Evolutionary conservation across 2,888 invertebrate species (phyloP), one percentile per base, ranked within the genome.

Genomic region (Alloplasta piceator): DNA sequence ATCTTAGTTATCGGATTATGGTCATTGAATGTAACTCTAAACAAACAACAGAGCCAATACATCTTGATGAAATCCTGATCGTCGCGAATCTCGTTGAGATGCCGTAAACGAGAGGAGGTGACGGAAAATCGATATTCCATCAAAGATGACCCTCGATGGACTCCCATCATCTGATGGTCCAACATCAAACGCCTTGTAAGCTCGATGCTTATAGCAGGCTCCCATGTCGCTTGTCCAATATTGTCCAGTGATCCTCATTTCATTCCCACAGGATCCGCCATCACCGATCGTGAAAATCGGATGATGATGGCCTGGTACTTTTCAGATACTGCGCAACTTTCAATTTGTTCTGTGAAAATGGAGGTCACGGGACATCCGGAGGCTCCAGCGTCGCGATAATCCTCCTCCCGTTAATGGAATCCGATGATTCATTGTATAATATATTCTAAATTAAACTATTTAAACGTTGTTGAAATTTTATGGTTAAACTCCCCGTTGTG

Each of bases 71-170:
- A 61, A 82, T 87, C 92, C 92, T 92, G 92, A 85, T 92, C 91
- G 86, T 83, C 83, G 85, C 87, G 89, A 90, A 91, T 89, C 89
- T 82, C 87, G 85, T 87, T 91, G 92, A 92, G 91, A 91, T 89
- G 91, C 89, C 91, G 91, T 92, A 91, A 92, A 91, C 86, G 89
- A 86, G 86, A 90, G 87, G 90, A 91, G 90, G 89, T 91, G 92
- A 91, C 92, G 89, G 91, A 87, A 89, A 91, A 91, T 92, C 92
- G 87, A 91, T 55, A 46, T 46, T 9, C 10, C 16, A 43, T 56
- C 14, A 41, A 63, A 66, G 52, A 60, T 58, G 50, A 63, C 75
- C 75, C 46, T 46, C 46, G 55, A 41, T 60, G 66, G 39, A 73
- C 50, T 55, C 80, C 38, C 36, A 26, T 26, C 3, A 26, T 26